These are phyloP conservation scores for Megathymus violae DNA, from an alignment of 1,140 invertebrate species.

Conservation along the genomic window DNA sequence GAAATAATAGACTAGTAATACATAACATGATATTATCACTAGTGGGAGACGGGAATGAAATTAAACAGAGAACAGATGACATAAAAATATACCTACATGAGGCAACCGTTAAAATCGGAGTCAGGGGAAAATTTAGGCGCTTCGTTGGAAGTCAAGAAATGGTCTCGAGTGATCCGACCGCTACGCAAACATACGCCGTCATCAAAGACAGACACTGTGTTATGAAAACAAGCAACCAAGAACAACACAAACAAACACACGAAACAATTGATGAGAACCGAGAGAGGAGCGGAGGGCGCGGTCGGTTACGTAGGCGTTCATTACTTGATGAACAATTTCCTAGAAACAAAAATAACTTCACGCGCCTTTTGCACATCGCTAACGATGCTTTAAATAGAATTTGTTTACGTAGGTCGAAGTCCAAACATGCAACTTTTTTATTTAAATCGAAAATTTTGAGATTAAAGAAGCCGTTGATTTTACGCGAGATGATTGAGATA, in stretches of 20 bases:
- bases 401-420: constrained; percentile 3
- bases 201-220: constrained; percentile 79
- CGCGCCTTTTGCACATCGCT: constrained; percentile 4
- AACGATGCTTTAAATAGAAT: constrained; percentile 6
- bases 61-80: too few relatives aligned
- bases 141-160: constrained; percentile 39
- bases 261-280: constrained; percentile 78
- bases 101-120: not conserved
- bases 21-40: too few relatives aligned
- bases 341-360: constrained; percentile 20
- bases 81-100: too few relatives aligned
- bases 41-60: too few relatives aligned
- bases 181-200: constrained; percentile 66
- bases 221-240: constrained; percentile 80
- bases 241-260: constrained; percentile 77
- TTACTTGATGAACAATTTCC: constrained; percentile 63
- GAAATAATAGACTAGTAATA: too few relatives aligned
- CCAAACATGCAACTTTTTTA: not conserved
- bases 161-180: constrained; percentile 56
- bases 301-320: constrained; percentile 50
- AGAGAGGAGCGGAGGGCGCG: constrained; percentile 42
- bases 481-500: not conserved
- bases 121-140: constrained; percentile 50
- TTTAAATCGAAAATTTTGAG: not conserved
- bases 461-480: not conserved